Evolutionary conservation across 2,113 vertebrate genomes (phyloP).

Genomic region (Oryzias javanicus): DNA sequence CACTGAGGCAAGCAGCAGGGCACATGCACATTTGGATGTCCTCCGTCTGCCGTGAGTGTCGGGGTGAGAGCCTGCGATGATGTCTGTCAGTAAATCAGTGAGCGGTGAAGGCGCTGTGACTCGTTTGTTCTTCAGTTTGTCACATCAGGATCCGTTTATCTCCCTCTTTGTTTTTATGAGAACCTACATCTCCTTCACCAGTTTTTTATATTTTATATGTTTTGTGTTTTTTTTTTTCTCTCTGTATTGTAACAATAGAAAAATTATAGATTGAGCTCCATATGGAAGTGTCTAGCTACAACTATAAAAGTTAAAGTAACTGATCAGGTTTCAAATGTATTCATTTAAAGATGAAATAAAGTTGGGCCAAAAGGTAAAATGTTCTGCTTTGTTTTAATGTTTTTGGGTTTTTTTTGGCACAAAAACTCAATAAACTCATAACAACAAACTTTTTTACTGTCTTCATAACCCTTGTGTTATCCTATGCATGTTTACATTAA

Average conservation of each 20-base stretch:
- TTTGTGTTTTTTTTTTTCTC: background rate
- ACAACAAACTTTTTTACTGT: background rate
- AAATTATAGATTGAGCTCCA: background rate
- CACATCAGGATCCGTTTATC: background rate
- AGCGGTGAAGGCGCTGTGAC: background rate
- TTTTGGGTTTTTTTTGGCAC: too few relatives aligned
- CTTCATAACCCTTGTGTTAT: background rate
- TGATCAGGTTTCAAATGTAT: background rate
- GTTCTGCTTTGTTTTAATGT: slow-evolving; percentile 22
- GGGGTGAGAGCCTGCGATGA: slow-evolving; percentile 14
- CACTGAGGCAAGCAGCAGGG: slow-evolving; percentile 50
- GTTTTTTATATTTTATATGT: background rate
- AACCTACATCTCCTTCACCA: background rate
- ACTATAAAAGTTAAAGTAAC: background rate
- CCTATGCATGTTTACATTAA: too few relatives aligned
- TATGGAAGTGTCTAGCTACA: background rate
- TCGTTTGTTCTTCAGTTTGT: background rate
- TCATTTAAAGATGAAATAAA: slow-evolving; percentile 2
- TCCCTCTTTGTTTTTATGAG: background rate
- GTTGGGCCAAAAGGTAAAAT: slow-evolving; percentile 31
- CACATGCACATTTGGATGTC: slow-evolving; percentile 63
- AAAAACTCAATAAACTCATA: too few relatives aligned
- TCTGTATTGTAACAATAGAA: background rate
- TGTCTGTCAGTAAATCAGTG: slow-evolving; percentile 26
- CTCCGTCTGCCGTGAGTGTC: slow-evolving; percentile 39